Conservation (phyloP, 2,888 invertebrate genomes). For the Caenorhabditis becei region DNA sequence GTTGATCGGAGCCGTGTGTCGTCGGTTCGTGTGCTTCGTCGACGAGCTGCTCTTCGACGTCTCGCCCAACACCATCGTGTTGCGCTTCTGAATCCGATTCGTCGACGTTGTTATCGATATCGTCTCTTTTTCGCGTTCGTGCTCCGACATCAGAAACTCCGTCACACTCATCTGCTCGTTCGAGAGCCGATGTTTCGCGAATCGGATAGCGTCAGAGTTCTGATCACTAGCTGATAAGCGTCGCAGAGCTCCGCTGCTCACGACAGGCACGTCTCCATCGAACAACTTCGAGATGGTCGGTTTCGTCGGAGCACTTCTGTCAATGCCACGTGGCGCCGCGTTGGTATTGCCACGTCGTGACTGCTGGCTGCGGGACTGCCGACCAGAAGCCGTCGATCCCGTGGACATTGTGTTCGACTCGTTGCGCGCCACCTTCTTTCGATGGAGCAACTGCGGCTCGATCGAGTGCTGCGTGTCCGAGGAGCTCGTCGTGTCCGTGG, state of each 20-base stretch:
- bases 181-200: constrained; percentile 18
- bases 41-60: background rate
- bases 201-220: constrained; percentile 39
- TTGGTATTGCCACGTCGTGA: constrained; percentile 50
- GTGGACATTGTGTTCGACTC: constrained; percentile 50
- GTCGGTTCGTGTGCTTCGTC: constrained; percentile 34
- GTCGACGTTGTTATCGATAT: background rate
- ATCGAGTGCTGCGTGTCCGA: constrained; percentile 19
- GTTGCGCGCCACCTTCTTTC: constrained; percentile 38
- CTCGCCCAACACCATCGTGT: constrained; percentile 35
- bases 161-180: constrained; percentile 52
- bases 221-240: constrained; percentile 56
- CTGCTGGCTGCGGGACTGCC: constrained; percentile 59
- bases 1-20: constrained; percentile 59
- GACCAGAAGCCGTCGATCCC: constrained; percentile 47
- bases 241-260: constrained; percentile 39
- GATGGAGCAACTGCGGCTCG: constrained; percentile 17
- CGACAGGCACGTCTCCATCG: constrained; percentile 8
- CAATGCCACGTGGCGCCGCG: constrained; percentile 15
- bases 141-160: constrained; percentile 50
- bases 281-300: constrained; percentile 30
- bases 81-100: constrained; percentile 29
- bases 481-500: constrained; percentile 46
- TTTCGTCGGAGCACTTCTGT: constrained; percentile 1
- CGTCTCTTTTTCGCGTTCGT: constrained; percentile 6